Percentiles rank a stretch among this genome's conserved stretches.
phyloP scores from a whole-genome alignment of 2,113 vertebrate genomes.

The Sminthopsis crassicaudata region DNA sequence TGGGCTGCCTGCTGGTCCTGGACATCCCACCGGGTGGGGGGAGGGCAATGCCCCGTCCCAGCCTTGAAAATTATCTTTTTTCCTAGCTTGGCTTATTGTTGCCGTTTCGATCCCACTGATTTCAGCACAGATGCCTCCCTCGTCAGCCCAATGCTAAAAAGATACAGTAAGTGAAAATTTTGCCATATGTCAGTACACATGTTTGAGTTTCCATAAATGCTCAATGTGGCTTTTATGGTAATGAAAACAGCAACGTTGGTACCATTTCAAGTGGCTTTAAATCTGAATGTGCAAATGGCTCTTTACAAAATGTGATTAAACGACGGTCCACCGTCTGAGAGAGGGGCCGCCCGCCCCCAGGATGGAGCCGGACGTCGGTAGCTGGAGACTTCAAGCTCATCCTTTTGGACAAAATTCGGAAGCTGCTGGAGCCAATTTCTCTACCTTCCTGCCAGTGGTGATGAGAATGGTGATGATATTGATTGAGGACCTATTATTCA shows the following conservation, averaged over 20 bases:
- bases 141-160: constrained; percentile 83
- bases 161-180: constrained; percentile 83
- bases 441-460: background rate
- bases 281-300: constrained; percentile 74
- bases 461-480: background rate
- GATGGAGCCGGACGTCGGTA: constrained; percentile 61
- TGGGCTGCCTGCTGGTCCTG: background rate
- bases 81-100: constrained; percentile 78
- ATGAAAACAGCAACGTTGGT: constrained; percentile 73
- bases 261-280: constrained; percentile 71
- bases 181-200: constrained; percentile 88
- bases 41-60: constrained; percentile 74
- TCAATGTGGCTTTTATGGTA: constrained; percentile 79
- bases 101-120: constrained; percentile 79
- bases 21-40: background rate
- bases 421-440: constrained; percentile 56
- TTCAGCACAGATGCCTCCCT: constrained; percentile 83
- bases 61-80: constrained; percentile 66
- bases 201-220: constrained; percentile 87
- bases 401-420: constrained; percentile 64
- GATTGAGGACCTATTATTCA: background rate
- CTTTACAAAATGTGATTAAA: constrained; percentile 79
- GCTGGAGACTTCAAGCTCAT: constrained; percentile 67
- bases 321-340: constrained; percentile 59
- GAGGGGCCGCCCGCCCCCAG: constrained; percentile 63